Percentiles rank a stretch among this genome's conserved stretches.
Evolutionary conservation across 2,113 vertebrate species (phyloP).

Genomic region (Chelonoidis abingdonii): DNA sequence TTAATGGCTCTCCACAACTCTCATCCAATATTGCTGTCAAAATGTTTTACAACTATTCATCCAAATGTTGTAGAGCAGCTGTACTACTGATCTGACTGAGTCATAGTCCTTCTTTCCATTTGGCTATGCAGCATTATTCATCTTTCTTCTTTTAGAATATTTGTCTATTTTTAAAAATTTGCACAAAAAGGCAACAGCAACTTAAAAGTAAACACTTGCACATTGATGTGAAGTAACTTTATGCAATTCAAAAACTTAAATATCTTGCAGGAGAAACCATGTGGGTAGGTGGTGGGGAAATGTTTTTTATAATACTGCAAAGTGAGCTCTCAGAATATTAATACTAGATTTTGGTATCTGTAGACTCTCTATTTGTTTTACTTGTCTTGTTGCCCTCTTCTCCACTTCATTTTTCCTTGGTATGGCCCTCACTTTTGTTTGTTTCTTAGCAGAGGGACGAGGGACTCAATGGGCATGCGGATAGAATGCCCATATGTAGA

Average conservation of each 20-base stretch:
- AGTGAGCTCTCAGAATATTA: neutral
- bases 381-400: neutral
- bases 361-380: neutral
- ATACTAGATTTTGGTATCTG: neutral
- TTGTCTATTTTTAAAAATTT: slow-evolving; percentile 90
- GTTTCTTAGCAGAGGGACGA: neutral
- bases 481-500: too few relatives aligned
- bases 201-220: slow-evolving; percentile 76
- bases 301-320: neutral
- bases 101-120: slow-evolving; percentile 86
- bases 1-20: slow-evolving; percentile 47
- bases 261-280: neutral
- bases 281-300: accelerated
- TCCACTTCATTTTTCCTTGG: neutral
- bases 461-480: too few relatives aligned
- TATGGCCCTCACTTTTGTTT: neutral
- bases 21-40: slow-evolving; percentile 71
- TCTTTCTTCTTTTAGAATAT: slow-evolving; percentile 92
- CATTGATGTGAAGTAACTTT: slow-evolving; percentile 29
- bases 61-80: slow-evolving; percentile 89
- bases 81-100: slow-evolving; percentile 82
- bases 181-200: slow-evolving; percentile 83
- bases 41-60: slow-evolving; percentile 86
- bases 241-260: slow-evolving; percentile 17
- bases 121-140: slow-evolving; percentile 88